phyloP scores from a whole-genome alignment of 2,888 invertebrate genomes.

The Lithophane socia region DNA sequence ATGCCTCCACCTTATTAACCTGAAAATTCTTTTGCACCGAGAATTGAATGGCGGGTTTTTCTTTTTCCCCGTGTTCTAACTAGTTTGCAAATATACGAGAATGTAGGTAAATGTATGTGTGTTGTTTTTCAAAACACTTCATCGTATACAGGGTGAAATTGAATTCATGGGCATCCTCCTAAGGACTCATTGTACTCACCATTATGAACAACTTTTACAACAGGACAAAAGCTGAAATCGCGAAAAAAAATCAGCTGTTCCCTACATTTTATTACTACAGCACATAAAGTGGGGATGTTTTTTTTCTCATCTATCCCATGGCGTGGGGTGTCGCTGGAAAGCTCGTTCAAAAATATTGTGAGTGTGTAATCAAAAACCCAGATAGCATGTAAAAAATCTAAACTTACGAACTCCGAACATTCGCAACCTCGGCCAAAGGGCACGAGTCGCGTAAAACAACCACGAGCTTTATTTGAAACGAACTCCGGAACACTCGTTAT shows the following conservation, averaged over 20 bases:
- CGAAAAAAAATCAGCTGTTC: too few species aligned
- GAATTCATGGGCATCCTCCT: too few species aligned
- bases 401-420: neutral
- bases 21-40: conserved; percentile 38
- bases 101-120: neutral
- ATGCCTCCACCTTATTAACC: conserved; percentile 33
- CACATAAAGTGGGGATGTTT: too few species aligned
- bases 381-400: neutral
- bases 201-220: too few species aligned
- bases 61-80: neutral
- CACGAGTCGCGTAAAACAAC: conserved; percentile 30
- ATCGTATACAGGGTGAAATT: too few species aligned
- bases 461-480: conserved; percentile 39
- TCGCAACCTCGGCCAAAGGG: neutral
- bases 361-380: neutral
- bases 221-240: too few species aligned
- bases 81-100: conserved; percentile 1
- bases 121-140: neutral
- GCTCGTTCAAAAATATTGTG: too few species aligned
- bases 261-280: too few species aligned
- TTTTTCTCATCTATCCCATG: too few species aligned
- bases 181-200: too few species aligned
- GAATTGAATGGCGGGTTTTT: conserved; percentile 19
- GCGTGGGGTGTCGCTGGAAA: too few species aligned
- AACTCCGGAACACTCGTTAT: conserved; percentile 59